Conservation (phyloP, 1,140 invertebrate species). For the Drosophila grimshawi region DNA sequence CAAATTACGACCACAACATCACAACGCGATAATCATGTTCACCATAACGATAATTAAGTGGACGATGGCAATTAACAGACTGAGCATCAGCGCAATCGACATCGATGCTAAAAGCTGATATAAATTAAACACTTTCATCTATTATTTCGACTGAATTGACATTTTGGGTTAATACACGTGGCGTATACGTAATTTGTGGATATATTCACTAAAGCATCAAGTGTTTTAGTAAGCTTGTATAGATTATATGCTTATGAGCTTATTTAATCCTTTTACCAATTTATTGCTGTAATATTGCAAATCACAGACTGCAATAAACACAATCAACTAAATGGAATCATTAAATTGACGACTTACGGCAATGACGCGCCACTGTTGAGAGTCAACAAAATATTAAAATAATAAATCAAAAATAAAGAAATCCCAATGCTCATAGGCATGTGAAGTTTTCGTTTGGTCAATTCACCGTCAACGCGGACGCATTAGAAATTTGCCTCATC, state of each 20-base stretch:
- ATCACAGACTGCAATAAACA: conserved; percentile 67
- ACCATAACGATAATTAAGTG: background rate
- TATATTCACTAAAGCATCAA: background rate
- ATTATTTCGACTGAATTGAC: conserved; percentile 23
- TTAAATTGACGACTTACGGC: conserved; percentile 70
- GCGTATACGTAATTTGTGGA: conserved; percentile 32
- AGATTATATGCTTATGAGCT: conserved; percentile 3
- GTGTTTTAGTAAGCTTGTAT: background rate
- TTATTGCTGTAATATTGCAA: conserved; percentile 44
- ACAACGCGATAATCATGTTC: conserved; percentile 4
- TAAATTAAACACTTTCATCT: conserved; percentile 27
- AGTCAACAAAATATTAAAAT: conserved; percentile 17
- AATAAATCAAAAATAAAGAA: background rate
- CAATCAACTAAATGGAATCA: conserved; percentile 49
- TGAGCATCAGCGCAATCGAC: conserved; percentile 37
- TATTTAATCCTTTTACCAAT: conserved; percentile 17
- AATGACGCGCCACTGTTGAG: conserved; percentile 69
- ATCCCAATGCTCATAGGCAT: background rate
- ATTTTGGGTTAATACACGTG: background rate
- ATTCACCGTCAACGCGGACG: conserved; percentile 45
- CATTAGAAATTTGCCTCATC: conserved; percentile 74
- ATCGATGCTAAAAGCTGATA: conserved; percentile 34
- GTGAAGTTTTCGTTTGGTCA: conserved; percentile 58
- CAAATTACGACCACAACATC: conserved; percentile 53
- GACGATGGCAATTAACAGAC: conserved; percentile 4